A percentile compares a stretch with the other conserved stretches of the same genome.
phyloP scores from a whole-genome alignment of 2,797 vertebrate genomes.

The Eptatretus atami region DNA sequence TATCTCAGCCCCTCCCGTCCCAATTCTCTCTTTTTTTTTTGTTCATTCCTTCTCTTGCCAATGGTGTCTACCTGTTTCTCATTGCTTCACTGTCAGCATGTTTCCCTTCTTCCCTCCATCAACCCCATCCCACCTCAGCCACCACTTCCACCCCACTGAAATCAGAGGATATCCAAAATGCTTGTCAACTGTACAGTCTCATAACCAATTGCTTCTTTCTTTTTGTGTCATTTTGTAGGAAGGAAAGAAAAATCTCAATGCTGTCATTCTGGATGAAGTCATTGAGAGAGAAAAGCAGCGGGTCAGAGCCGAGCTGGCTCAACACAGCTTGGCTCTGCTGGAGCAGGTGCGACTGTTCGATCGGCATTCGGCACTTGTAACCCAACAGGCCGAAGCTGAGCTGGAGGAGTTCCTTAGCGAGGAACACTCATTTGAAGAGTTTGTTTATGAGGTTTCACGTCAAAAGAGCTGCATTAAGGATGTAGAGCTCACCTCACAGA shows the following conservation, averaged over 20 bases:
- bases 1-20: no score
- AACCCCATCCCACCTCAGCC: no score
- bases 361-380: constrained; percentile 28
- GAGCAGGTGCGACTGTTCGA: constrained; percentile 31
- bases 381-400: constrained; percentile 27
- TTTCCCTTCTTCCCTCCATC: no score
- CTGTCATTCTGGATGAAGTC: constrained; percentile 32
- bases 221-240: no score
- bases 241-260: constrained; percentile 16
- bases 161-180: no score
- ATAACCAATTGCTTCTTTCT: no score
- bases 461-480: constrained; percentile 31
- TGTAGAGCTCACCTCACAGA: constrained; percentile 25
- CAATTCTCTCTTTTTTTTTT: no score
- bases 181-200: no score
- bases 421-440: constrained; percentile 26
- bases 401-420: constrained; percentile 25
- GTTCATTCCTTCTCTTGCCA: no score
- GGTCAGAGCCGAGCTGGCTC: constrained; percentile 18
- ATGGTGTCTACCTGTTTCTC: no score
- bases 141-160: no score
- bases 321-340: constrained; percentile 20
- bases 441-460: constrained; percentile 25
- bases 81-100: no score
- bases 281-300: constrained; percentile 21